These are phyloP conservation scores for Aradophagus sp. DNA, from an alignment of 1,140 invertebrate genomes.

Conservation along the genomic window DNA sequence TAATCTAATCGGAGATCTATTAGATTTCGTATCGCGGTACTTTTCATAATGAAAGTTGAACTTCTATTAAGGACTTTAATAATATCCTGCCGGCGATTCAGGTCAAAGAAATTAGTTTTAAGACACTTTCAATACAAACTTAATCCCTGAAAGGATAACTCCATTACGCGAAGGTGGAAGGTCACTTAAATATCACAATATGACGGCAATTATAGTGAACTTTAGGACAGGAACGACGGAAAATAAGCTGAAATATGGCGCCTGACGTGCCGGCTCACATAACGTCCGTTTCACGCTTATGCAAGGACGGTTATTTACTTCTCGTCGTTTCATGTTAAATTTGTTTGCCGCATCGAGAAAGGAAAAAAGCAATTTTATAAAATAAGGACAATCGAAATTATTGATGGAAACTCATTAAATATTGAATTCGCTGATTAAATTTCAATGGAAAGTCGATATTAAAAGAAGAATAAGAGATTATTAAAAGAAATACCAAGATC, in stretches of 20 bases:
- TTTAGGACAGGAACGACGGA: conserved; percentile 4
- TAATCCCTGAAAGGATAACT: conserved; percentile 21
- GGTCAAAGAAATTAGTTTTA: conserved; percentile 26
- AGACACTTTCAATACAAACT: conserved; percentile 14
- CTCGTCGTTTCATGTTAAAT: no score
- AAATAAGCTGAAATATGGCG: no score
- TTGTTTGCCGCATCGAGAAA: no score
- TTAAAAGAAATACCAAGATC: no score
- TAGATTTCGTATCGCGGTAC: conserved; percentile 15
- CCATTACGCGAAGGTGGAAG: conserved; percentile 13
- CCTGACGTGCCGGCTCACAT: no score
- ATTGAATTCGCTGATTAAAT: no score
- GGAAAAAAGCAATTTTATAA: no score
- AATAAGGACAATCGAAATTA: neutral
- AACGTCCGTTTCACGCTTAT: no score
- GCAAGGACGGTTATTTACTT: no score
- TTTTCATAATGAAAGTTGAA: conserved; percentile 18
- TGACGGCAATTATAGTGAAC: conserved; percentile 9
- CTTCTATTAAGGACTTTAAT: conserved; percentile 9
- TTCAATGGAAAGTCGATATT: no score
- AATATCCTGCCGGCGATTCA: conserved; percentile 11
- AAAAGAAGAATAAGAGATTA: no score
- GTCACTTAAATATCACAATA: conserved; percentile 21
- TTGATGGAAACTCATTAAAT: no score
- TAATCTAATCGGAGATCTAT: conserved; percentile 21